Evolutionary conservation across 37 sponge, comb jelly and placozoan species (phyloP), one percentile per base, ranked within the genome.

Genomic region (Haliclona indistincta): DNA sequence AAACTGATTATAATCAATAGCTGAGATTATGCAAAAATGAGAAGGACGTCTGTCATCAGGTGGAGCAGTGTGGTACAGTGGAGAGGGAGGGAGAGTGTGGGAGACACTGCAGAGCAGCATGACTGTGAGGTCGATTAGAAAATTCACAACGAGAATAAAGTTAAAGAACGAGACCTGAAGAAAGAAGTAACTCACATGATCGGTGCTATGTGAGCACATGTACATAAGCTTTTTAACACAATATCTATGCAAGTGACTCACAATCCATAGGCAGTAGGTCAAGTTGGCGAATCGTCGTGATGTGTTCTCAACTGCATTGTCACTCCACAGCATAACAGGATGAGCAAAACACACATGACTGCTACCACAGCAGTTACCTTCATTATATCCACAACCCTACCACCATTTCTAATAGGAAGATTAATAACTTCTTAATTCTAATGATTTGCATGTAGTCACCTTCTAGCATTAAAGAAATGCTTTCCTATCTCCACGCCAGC

Each of bases 1-100:
- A 25, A 99, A 84, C 45, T 99, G 99, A 73, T 99, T 95, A 64
- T 86, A 74, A 61, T 93, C 82, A 15, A 99, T 85, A 32, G 96
- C 91, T 13, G 89, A 84, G 6, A 92, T 38, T 3, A 93, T 28
- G 38, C 91, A 91, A 36, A 78, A 32, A 7, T 1, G 43, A 10
- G 66, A 23, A 34, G 29, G 20, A 4, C 33, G 75, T 15, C 38
- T 29, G 34, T 10, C n/a, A 56, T 56, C 30, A 56, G 75, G n/a
- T 41, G 75, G 72, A 45, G 43, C n/a, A n/a, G n/a, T n/a, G n/a
- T n/a, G n/a, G n/a, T n/a, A n/a, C 1, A 26, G 65, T 51, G 68
- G 28, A 29, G 56, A 22, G 40, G 38, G 47, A 53, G 55, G 17
- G 43, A 51, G 39, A 19, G 78, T 67, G 38, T 38, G 56, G 30